Evolutionary conservation across 2,888 invertebrate species (phyloP).

Genomic region (Epinotia ramella): DNA sequence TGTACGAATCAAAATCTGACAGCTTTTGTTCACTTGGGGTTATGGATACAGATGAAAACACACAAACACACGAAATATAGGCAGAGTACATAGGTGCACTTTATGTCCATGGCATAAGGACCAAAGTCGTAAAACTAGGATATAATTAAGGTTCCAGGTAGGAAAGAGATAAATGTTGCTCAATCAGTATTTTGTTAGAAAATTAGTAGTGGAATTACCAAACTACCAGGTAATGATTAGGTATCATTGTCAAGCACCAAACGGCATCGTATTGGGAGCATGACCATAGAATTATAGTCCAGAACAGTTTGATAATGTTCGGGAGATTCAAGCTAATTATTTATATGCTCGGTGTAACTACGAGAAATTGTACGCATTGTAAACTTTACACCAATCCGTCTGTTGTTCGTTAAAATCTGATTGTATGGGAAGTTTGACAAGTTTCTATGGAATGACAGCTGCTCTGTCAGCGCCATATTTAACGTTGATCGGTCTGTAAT

Average conservation of each 20-base stretch:
- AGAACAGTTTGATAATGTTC: no score
- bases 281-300: background rate
- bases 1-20: conserved; percentile 28
- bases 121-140: background rate
- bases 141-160: background rate
- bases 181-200: background rate
- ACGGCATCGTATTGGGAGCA: conserved; percentile 3
- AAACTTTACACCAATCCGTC: no score
- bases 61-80: conserved; percentile 10
- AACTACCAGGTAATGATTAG: background rate
- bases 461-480: no score
- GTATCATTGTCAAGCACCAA: background rate
- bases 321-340: background rate
- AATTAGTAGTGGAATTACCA: background rate
- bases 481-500: no score
- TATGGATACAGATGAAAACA: conserved; percentile 29
- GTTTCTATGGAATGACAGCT: no score
- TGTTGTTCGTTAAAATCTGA: no score
- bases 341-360: no score
- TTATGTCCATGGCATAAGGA: background rate
- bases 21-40: conserved; percentile 17
- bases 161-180: background rate
- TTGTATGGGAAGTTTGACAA: no score
- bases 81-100: background rate
- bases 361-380: no score